Percentiles rank a stretch among this genome's conserved stretches.
phyloP scores from a whole-genome alignment of 2,113 vertebrate genomes.

The Corvus hawaiiensis region DNA sequence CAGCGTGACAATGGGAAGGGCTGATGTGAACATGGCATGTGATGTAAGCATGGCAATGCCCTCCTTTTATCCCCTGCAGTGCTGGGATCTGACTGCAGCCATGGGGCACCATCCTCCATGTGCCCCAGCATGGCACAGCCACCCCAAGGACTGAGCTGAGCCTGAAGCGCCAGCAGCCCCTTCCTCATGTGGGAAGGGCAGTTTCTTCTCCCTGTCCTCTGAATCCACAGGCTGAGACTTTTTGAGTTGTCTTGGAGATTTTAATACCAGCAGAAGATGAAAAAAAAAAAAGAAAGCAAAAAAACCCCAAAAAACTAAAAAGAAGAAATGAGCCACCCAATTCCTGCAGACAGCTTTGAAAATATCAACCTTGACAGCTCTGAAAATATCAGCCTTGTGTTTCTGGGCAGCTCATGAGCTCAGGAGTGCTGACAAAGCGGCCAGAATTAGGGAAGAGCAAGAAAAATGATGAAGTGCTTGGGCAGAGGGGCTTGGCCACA shows the following conservation, averaged over 20 bases:
- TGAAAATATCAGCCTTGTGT: background rate
- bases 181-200: accelerated
- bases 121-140: background rate
- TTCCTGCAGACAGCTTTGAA: background rate
- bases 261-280: background rate
- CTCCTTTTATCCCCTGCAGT: background rate
- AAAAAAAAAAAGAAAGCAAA: background rate
- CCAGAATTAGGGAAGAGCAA: background rate
- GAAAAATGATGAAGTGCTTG: background rate
- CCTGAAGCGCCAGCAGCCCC: accelerated
- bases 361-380: background rate
- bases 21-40: accelerated
- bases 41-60: accelerated
- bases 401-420: background rate
- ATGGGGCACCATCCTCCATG: accelerated
- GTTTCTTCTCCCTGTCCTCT: background rate
- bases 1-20: background rate
- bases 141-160: background rate
- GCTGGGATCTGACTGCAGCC: background rate
- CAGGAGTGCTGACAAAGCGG: background rate
- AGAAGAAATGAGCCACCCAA: background rate
- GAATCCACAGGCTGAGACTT: background rate
- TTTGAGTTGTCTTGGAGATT: background rate
- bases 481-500: background rate
- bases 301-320: too few species aligned